Percentiles rank a stretch among this genome's conserved stretches.
phyloP scores from a whole-genome alignment of 2,113 vertebrate genomes.

The Hypanus sabinus region DNA sequence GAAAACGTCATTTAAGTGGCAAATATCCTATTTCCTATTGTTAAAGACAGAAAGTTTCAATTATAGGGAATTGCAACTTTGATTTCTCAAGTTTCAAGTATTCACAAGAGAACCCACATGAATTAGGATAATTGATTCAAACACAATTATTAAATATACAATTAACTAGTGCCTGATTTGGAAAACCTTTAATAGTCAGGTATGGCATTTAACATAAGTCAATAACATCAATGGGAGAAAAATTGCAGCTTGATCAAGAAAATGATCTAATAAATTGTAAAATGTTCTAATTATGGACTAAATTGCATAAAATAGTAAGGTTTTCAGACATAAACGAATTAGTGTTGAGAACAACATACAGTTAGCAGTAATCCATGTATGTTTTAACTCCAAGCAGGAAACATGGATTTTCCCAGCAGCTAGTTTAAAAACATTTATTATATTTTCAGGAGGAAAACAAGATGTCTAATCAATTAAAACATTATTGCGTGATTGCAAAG shows the following conservation, averaged over 20 bases:
- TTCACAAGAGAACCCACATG: neutral
- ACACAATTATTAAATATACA: neutral
- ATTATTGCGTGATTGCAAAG: neutral
- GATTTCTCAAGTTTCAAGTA: neutral
- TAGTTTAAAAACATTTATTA: neutral
- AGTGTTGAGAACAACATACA: neutral
- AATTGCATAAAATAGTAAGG: neutral
- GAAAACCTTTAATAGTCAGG: neutral
- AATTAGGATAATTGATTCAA: neutral
- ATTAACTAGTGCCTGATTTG: neutral
- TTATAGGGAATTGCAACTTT: neutral
- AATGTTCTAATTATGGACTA: constrained; percentile 9
- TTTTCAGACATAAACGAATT: neutral
- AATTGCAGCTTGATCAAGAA: neutral
- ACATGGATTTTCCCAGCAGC: neutral
- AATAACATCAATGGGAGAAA: neutral
- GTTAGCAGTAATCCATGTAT: neutral
- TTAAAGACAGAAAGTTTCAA: neutral
- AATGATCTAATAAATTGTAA: neutral
- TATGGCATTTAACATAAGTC: neutral
- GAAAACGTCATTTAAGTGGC: neutral
- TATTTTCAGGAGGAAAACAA: neutral
- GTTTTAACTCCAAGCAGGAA: neutral
- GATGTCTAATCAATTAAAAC: neutral
- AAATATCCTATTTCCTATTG: neutral